These are phyloP conservation scores for Heliconius eleuchia DNA, from an alignment of 1,140 invertebrate genomes.

Conservation along the genomic window DNA sequence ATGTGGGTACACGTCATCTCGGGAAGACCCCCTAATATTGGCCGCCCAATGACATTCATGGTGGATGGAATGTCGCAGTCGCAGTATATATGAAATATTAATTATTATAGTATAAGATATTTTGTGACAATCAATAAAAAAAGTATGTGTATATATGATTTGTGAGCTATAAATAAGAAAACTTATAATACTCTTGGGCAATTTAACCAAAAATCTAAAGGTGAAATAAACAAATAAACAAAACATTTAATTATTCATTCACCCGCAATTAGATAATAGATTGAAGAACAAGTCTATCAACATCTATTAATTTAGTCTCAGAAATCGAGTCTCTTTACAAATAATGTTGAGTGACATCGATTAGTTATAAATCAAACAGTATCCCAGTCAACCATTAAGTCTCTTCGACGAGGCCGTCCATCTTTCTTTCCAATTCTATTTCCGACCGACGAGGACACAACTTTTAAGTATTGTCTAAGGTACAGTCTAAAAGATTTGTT, in stretches of 20 bases:
- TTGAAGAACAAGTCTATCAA: slow-evolving; percentile 19
- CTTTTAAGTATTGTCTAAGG: slow-evolving; percentile 36
- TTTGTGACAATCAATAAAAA: too few relatives aligned
- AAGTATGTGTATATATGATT: too few relatives aligned
- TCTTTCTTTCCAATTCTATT: slow-evolving; percentile 58
- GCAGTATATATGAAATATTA: too few relatives aligned
- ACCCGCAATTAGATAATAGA: slow-evolving; percentile 26
- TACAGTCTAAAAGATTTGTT: neutral
- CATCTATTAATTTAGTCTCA: slow-evolving; percentile 32
- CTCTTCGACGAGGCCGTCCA: slow-evolving; percentile 47
- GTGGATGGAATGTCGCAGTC: too few relatives aligned
- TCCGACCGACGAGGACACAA: slow-evolving; percentile 44
- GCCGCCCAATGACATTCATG: too few relatives aligned
- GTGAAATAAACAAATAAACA: neutral
- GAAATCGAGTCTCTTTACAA: slow-evolving; percentile 30
- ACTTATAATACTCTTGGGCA: neutral
- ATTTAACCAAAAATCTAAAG: neutral
- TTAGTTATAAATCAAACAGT: slow-evolving; percentile 52
- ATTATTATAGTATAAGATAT: too few relatives aligned
- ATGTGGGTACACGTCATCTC: too few relatives aligned
- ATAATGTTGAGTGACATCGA: slow-evolving; percentile 45
- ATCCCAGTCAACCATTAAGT: slow-evolving; percentile 46
- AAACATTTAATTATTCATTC: slow-evolving; percentile 6
- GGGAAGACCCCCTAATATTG: too few relatives aligned
- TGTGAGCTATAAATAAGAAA: neutral